Evolutionary conservation across 2,888 invertebrate genomes (phyloP), one percentile per base, ranked within the genome.

Genomic region (Acanthosepion lycidas): DNA sequence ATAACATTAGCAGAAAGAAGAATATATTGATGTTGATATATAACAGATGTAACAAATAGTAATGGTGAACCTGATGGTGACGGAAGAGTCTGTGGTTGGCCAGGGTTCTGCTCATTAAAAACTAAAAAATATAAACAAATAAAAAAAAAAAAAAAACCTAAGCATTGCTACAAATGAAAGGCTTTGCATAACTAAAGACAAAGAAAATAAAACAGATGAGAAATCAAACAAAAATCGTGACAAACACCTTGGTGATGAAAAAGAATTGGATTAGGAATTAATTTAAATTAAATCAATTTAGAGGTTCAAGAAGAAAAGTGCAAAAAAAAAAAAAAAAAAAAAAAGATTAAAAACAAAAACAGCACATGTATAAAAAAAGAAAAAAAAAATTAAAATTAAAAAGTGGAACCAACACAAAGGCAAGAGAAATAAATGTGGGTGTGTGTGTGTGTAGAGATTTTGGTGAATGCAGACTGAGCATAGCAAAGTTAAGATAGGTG

Each of bases 91-190:
- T 6, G 53, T 93, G 33, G 93, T 93, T 51, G 93, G 93, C 93
- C 93, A 93, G 93, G 93, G 49, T 53, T 93, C 93, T 93, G 93
- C 93, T 93, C 93, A 93, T 93, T 93, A 93, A 93, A 93, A 93
- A 93, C 93, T 93, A 93, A 93, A 93, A 93, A 93, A 93, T 93
- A 93, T 53, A 93, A 93, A 93, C 93, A 93, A 93, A 93, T 93
- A 53, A 93, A 93, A 93, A n/a, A 78, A 53, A 93, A n/a, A 93
- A 93, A 15, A 78, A 78, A 78, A 93, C 93, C 93, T 93, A 93
- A 93, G 93, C 93, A 51, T 93, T 93, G 53, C 93, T 93, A 93
- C n/a, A 93, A 93, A 53, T 93, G 49, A 49, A 93, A 93, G 28
- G 53, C 33, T 51, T 93, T 93, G 93, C 49, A 93, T 49, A 93